Conservation (phyloP, 2,888 invertebrate genomes). For the Oxystoma pomonae region DNA sequence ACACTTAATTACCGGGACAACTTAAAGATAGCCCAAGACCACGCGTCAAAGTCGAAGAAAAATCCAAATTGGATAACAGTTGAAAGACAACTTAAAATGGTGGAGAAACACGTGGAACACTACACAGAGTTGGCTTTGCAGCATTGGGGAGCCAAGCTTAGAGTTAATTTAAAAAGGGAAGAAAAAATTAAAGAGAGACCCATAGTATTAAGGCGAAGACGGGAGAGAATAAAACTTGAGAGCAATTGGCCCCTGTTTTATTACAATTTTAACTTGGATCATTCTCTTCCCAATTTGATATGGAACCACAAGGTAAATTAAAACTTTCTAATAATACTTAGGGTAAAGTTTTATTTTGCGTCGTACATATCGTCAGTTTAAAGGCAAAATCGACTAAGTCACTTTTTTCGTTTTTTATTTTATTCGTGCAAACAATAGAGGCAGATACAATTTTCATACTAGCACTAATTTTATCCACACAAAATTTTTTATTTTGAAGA, state of each 20-base stretch:
- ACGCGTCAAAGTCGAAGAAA: conserved; percentile 62
- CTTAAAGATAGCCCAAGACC: conserved; percentile 86
- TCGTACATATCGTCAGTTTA: no score
- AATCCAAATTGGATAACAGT: conserved; percentile 69
- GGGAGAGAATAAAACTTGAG: conserved; percentile 82
- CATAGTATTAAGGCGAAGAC: conserved; percentile 83
- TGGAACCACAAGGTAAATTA: conserved; percentile 96
- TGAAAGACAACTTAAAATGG: conserved; percentile 67
- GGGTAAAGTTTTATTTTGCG: no score
- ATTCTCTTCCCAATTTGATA: conserved; percentile 92
- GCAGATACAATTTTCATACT: no score
- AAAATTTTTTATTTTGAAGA: no score
- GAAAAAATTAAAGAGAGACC: conserved; percentile 72
- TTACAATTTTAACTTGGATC: conserved; percentile 91
- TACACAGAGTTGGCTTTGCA: conserved; percentile 62
- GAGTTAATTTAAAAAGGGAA: conserved; percentile 54
- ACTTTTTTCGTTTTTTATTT: no score
- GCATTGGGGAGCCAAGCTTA: conserved; percentile 67
- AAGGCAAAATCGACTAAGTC: no score
- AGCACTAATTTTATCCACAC: no score
- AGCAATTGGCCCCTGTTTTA: conserved; percentile 94
- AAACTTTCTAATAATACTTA: no score
- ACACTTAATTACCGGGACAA: conserved; percentile 83
- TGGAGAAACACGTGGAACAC: conserved; percentile 79
- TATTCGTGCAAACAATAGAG: no score